Conservation (phyloP, 2,797 vertebrate species). For the Euthynnus affinis region DNA sequence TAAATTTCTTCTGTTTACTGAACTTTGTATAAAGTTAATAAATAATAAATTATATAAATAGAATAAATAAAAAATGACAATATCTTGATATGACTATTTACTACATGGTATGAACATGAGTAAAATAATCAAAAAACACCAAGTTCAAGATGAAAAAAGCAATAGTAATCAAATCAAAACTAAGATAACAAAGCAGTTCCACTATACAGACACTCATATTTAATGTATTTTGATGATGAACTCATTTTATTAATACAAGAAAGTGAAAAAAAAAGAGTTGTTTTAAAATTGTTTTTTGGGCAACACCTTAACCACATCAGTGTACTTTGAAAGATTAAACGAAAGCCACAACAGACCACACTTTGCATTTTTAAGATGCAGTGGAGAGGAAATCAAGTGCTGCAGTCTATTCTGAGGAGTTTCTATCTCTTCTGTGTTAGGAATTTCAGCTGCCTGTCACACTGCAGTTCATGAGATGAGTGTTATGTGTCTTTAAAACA, state of each 20-base stretch:
- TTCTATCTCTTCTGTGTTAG: not conserved
- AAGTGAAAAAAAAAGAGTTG: not conserved
- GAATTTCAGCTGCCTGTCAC: not conserved
- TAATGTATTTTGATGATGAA: slow-evolving; percentile 8
- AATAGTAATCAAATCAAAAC: not conserved
- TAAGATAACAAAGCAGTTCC: too few species aligned
- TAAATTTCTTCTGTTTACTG: too few species aligned
- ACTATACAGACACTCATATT: not conserved
- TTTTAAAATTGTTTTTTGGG: not conserved
- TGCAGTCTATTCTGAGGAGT: not conserved
- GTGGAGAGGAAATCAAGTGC: not conserved
- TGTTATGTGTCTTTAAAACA: slow-evolving; percentile 12
- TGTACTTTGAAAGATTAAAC: slow-evolving; percentile 1
- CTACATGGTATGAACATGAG: not conserved
- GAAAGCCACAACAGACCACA: not conserved
- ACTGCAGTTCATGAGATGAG: slow-evolving; percentile 2
- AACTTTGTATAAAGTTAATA: too few species aligned
- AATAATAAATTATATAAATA: too few species aligned
- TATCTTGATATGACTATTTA: not conserved
- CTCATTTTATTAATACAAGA: not conserved
- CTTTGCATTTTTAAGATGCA: not conserved
- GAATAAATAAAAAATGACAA: not conserved
- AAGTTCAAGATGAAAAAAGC: not conserved
- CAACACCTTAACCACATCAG: not conserved
- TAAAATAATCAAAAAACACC: not conserved